Base-by-base conservation (phyloP, 2,888 invertebrate species). In the Tridacna crocea region DNA sequence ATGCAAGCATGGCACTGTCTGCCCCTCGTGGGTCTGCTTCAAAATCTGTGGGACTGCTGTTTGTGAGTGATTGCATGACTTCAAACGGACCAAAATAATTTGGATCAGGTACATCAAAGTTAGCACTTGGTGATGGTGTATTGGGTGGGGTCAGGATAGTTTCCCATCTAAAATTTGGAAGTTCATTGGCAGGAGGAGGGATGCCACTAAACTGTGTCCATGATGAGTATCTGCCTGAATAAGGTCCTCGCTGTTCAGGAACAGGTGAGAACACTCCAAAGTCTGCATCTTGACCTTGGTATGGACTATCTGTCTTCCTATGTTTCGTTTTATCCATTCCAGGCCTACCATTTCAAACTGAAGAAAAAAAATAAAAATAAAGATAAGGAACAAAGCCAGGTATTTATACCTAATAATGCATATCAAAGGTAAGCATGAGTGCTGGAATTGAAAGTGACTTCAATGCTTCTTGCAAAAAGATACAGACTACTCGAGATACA, bases 171-270 rank as follows among this genome's bases (percentile, higher is more conserved):
- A 85, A 88, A 24, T 83, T 60, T 27, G 76, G 48, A 46, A 55
- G 61, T 27, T 82, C 79, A 27, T 70, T 65, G n/a, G 77, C 55
- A 11, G 89, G 87, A 22, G 87, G 83, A 36, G 89, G 87, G 72
- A 91, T 89, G 22, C 92, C 91, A 83, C 91, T 91, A 75, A 91
- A 92, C 75, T 89, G 92, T 8, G 91, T 91, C 92, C 92, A 92
- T 19, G 83, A 81, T n/a, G 84, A 66, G 48, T 79, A 87, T 47
- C 80, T 80, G 22, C 22, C 36, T 27, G 51, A 24, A 17, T 19
- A 26, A n/a, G 51, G 58, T n/a, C 22, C 72, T 3, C 12, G 51
- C 24, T 55, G 80, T 6, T 75, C 66, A 13, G 75, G 27, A 68
- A 79, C 70, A 22, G 78, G 80, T 48, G 77, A 72, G 60, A 84